Conservation (phyloP, 2,113 vertebrate genomes). For the Canis aureus region DNA sequence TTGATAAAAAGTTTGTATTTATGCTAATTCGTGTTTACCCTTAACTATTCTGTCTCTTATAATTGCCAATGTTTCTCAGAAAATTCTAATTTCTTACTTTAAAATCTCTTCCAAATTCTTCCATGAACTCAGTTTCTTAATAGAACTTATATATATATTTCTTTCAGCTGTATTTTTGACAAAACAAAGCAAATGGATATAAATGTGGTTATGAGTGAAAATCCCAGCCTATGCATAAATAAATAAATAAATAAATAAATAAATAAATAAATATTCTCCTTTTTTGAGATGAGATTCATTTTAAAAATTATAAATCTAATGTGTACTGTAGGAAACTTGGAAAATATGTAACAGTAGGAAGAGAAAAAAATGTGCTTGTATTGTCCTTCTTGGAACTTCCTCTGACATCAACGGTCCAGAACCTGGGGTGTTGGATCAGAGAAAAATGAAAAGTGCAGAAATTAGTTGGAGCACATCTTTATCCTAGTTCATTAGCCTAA, state of each 20-base stretch:
- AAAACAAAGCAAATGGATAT: neutral
- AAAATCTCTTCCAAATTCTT: neutral
- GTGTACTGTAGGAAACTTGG: neutral
- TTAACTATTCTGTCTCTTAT: neutral
- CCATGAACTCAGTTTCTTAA: neutral
- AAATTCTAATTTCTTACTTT: conserved; percentile 14
- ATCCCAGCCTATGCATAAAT: neutral
- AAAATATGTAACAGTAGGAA: neutral
- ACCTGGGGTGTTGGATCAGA: neutral
- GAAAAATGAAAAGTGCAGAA: neutral
- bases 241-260: too few species aligned
- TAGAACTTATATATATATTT: neutral
- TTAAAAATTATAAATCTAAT: neutral
- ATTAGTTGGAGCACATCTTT: neutral
- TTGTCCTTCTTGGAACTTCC: neutral
- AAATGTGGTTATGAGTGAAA: conserved; percentile 2
- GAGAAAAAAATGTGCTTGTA: neutral
- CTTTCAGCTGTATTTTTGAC: conserved; percentile 10
- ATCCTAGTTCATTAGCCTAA: neutral
- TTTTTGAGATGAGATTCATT: neutral
- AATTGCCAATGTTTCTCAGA: neutral
- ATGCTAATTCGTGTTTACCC: neutral
- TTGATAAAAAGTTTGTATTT: neutral
- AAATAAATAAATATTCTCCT: neutral
- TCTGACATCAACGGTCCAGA: neutral